Conservation (phyloP, 2,888 invertebrate species). For the Heliconius erato region DNA sequence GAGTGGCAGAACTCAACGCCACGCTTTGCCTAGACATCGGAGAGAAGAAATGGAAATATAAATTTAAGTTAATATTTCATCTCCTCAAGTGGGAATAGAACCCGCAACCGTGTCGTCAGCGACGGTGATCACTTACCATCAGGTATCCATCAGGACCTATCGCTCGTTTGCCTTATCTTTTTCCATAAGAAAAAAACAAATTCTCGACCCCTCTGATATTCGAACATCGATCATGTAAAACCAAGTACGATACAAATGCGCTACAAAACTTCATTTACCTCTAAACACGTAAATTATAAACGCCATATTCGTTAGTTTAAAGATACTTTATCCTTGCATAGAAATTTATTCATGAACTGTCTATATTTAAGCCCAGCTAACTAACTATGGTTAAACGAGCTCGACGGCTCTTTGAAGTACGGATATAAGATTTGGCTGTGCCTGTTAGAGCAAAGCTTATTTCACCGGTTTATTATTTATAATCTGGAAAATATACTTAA, state of each 20-base stretch:
- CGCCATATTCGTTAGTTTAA: not conserved
- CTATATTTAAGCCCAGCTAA: constrained; percentile 43
- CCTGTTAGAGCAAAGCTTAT: constrained; percentile 29
- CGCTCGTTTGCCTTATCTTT: no score
- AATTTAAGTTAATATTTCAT: no score
- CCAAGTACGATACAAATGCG: not conserved
- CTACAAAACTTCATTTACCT: not conserved
- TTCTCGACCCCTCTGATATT: no score
- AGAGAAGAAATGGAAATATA: no score
- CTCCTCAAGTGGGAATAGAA: no score
- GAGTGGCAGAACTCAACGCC: no score
- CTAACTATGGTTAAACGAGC: constrained; percentile 40
- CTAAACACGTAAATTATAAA: constrained; percentile 5
- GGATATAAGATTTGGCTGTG: constrained; percentile 35
- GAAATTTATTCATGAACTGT: constrained; percentile 31
- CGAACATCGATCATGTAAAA: no score
- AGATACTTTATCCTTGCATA: constrained; percentile 1
- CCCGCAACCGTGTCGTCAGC: no score
- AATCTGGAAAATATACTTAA: not conserved
- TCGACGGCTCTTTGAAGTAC: constrained; percentile 40
- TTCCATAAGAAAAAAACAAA: no score
- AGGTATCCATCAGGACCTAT: no score
- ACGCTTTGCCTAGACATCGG: no score
- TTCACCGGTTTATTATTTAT: constrained; percentile 24
- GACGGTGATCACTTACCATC: no score